A percentile compares a stretch with the other conserved stretches of the same genome.
phyloP scores from a whole-genome alignment of 1,140 invertebrate genomes.

The Nomia melanderi region DNA sequence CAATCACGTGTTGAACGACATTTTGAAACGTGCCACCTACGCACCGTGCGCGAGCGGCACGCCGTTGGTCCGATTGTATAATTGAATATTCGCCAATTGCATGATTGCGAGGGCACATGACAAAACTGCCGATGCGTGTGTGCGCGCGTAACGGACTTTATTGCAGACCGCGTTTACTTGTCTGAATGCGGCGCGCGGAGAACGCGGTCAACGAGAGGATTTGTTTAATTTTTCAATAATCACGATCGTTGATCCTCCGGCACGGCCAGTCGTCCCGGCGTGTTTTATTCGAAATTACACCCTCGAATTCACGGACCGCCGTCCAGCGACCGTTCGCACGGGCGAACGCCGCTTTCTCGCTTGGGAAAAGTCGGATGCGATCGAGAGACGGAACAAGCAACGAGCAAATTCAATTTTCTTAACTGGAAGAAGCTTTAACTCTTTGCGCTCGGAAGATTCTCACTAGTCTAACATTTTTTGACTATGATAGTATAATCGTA shows the following conservation, averaged over 20 bases:
- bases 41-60: slow-evolving; percentile 30
- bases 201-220: slow-evolving; percentile 45
- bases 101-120: slow-evolving; percentile 78
- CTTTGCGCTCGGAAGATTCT: too few species aligned
- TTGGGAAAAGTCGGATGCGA: too few species aligned
- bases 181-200: slow-evolving; percentile 32
- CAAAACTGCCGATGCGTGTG: slow-evolving; percentile 68
- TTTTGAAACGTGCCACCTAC: slow-evolving; percentile 60
- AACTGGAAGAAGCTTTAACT: too few species aligned
- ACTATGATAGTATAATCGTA: too few species aligned
- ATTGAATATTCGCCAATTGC: slow-evolving; percentile 80
- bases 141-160: slow-evolving; percentile 43
- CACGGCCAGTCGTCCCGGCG: background rate
- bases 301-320: background rate
- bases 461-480: too few species aligned
- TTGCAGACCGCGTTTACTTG: slow-evolving; percentile 40
- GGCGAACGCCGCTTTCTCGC: background rate
- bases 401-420: too few species aligned
- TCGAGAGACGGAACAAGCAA: too few species aligned
- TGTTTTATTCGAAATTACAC: background rate
- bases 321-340: too few species aligned
- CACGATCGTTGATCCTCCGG: slow-evolving; percentile 22
- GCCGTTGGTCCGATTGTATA: slow-evolving; percentile 76
- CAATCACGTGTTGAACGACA: slow-evolving; percentile 52
- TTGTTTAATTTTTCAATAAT: slow-evolving; percentile 50